Conservation (phyloP, 2,113 vertebrate species). For the Lepus europaeus region DNA sequence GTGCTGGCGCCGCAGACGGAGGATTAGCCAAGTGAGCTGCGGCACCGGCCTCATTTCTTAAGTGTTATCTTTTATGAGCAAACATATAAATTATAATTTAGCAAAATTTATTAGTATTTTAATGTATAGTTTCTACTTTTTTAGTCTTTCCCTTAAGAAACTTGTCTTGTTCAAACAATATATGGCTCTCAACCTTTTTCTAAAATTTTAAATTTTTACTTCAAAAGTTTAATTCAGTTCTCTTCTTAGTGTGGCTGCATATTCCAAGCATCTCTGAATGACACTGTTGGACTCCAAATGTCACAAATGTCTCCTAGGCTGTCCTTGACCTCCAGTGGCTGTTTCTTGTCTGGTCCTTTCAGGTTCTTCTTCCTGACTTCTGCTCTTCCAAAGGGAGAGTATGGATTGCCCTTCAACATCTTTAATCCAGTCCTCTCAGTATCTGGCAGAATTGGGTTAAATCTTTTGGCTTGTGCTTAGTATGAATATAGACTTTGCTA, state of each 20-base stretch:
- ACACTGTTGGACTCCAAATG: background rate
- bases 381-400: background rate
- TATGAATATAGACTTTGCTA: background rate
- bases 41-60: background rate
- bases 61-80: slow-evolving; percentile 6
- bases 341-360: background rate
- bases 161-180: background rate
- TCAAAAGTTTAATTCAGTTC: background rate
- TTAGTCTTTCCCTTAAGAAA: too few species aligned
- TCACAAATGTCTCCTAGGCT: background rate
- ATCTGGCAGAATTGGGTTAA: background rate
- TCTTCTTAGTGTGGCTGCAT: background rate
- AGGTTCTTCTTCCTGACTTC: background rate
- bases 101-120: background rate
- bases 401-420: background rate
- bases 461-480: background rate
- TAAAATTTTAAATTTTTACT: background rate
- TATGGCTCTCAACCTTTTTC: background rate
- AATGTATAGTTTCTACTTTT: background rate
- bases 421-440: background rate
- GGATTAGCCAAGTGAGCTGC: too few species aligned
- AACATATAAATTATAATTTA: background rate
- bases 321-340: background rate
- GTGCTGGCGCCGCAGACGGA: too few species aligned
- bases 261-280: background rate